Conservation (phyloP, 2,113 vertebrate genomes). For the Casuarius casuarius region DNA sequence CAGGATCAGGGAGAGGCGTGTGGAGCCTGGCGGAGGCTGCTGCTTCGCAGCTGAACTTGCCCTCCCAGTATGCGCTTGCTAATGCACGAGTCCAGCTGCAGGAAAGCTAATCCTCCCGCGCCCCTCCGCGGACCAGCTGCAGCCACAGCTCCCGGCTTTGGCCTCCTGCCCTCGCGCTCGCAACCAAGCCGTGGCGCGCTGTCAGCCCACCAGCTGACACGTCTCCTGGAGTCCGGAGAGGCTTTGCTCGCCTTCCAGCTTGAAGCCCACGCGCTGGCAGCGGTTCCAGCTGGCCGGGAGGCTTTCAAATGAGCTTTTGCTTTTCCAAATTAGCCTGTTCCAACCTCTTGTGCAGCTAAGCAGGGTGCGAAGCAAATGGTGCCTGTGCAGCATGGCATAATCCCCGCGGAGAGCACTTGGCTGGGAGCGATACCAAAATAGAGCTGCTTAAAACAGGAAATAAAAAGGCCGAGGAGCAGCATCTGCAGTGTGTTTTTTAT, state of each 20-base stretch:
- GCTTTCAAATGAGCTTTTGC: conserved; percentile 27
- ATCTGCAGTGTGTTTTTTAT: neutral
- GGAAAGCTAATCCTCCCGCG: neutral
- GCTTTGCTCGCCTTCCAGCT: neutral
- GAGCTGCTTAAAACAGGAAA: conserved; percentile 42
- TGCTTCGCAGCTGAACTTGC: neutral
- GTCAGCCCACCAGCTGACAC: conserved; percentile 5
- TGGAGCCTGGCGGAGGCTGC: neutral
- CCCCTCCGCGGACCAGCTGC: neutral
- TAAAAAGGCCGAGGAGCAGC: conserved; percentile 7
- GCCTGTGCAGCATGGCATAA: neutral
- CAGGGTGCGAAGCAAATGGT: conserved; percentile 18
- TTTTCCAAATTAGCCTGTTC: conserved; percentile 25
- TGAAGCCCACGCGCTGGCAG: neutral
- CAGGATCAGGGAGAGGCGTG: neutral
- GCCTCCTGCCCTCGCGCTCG: neutral
- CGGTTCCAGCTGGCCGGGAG: conserved; percentile 17
- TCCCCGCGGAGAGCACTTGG: neutral
- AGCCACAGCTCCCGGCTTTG: neutral
- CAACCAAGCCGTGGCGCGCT: neutral
- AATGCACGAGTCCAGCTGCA: neutral
- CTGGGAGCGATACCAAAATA: neutral
- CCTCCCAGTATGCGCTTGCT: neutral
- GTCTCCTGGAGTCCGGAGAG: neutral
- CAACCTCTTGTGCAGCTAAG: neutral